Evolutionary conservation across 2,113 vertebrate genomes (phyloP).

Genomic region (Spheniscus mendiculus): DNA sequence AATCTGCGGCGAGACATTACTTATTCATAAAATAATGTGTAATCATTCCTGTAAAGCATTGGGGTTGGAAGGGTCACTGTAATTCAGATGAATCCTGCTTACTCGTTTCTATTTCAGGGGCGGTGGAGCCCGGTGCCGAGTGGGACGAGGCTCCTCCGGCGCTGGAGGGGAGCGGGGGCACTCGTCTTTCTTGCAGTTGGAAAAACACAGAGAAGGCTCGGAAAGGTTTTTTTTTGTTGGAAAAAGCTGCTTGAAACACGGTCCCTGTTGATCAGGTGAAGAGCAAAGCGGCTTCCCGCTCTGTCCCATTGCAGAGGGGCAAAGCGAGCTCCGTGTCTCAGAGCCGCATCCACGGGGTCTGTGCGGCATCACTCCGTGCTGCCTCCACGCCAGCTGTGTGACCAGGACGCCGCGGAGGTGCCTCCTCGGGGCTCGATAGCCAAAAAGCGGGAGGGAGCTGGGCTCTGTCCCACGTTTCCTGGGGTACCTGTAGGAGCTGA

Average conservation of each 20-base stretch:
- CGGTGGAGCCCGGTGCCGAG: accelerated
- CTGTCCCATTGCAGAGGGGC: accelerated
- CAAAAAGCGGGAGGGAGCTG: neutral
- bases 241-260: neutral
- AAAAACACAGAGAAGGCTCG: neutral
- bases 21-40: neutral
- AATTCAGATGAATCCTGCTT: neutral
- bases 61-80: neutral
- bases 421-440: accelerated
- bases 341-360: neutral
- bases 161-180: neutral
- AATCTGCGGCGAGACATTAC: neutral
- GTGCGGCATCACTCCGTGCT: accelerated
- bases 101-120: neutral
- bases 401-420: accelerated
- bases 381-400: accelerated
- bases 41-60: neutral
- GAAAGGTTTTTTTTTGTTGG: neutral
- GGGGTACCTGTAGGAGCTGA: neutral
- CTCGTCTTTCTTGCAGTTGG: neutral
- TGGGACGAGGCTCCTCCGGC: accelerated
- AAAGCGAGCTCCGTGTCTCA: accelerated
- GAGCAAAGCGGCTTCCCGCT: neutral
- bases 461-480: accelerated
- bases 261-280: neutral